Evolutionary conservation across 2,113 vertebrate genomes (phyloP), one percentile per base, ranked within the genome.

Genomic region (Aegotheles bennettii): DNA sequence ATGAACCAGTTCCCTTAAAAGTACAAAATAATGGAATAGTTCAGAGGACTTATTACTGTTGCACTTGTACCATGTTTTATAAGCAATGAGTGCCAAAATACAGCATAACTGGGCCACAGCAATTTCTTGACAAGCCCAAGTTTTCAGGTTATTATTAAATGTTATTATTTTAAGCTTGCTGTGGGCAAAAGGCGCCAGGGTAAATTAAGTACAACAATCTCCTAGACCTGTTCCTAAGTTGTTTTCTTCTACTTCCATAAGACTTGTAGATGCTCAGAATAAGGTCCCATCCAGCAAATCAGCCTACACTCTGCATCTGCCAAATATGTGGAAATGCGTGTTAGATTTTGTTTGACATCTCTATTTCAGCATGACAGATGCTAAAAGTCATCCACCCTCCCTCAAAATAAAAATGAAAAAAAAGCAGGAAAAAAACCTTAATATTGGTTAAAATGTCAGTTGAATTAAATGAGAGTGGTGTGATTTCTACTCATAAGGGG

Each of bases 361-460:
- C 48, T 92, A 92, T 90, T 79, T 90, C 36, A 45, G 38, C 40
- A 71, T 84, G 93, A 90, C 61, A 96, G 80, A 95, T 0, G 0
- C 45, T 88, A 54, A 78, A 87, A 95, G 78, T 50, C 45, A 63
- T 35, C 68, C 17, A 28, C 25, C 31, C 29, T 79, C 48, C 45
- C 51, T 57, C 68, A 67, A 89, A 96, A 85, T 35, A 59, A 83
- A 93, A 89, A 36, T 0, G 0, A 50, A 40, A 76, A 51, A 77
- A 71, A 73, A 70, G 4, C 13, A 43, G 26, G 6, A 24, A 75
- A 94, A 93, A 83, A 87, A 28, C 7, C 40, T 78, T 84, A 87
- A 79, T 97, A 96, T 87, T 90, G 70, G 80, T 89, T 84, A 92
- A 94, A 96, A 92, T 93, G 94, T 92, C 96, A 95, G 80, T 9